Evolutionary conservation across 2,797 vertebrate species (phyloP).

Genomic region (Ciconia nigra): DNA sequence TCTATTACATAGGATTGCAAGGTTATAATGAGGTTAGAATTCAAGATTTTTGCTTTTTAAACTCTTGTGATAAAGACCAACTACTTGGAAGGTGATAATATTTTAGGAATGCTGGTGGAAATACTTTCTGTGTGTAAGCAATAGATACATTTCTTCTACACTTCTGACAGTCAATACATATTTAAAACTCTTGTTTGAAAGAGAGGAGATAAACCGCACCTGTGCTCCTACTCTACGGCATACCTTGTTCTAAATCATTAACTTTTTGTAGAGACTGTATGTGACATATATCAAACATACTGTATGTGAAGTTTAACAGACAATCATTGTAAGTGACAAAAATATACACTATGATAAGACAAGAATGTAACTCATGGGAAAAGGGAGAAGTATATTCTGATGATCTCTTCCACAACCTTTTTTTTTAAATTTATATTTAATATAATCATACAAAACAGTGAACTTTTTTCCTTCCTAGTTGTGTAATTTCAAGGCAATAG

Average conservation of each 20-base stretch:
- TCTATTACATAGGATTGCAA: not conserved
- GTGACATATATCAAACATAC: not conserved
- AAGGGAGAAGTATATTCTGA: not conserved
- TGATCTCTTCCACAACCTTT: not conserved
- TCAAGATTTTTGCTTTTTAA: not conserved
- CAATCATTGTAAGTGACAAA: not conserved
- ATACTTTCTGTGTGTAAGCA: not conserved
- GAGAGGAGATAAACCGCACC: not conserved
- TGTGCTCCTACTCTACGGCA: not conserved
- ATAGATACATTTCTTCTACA: not conserved
- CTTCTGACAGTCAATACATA: not conserved
- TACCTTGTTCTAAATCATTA: not conserved
- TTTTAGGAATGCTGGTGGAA: not conserved
- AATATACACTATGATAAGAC: not conserved
- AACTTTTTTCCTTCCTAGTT: not conserved
- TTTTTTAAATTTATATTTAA: not conserved
- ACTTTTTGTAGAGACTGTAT: not conserved
- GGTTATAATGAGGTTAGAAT: not conserved
- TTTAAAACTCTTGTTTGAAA: not conserved
- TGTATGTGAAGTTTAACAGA: not conserved
- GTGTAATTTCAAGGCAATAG: not conserved
- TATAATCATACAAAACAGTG: not conserved
- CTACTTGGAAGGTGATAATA: not conserved
- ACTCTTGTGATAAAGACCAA: not conserved
- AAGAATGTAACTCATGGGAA: not conserved